Evolutionary conservation across 1,140 invertebrate species (phyloP), one percentile per base, ranked within the genome.

Genomic region (Drosophila bipectinata): DNA sequence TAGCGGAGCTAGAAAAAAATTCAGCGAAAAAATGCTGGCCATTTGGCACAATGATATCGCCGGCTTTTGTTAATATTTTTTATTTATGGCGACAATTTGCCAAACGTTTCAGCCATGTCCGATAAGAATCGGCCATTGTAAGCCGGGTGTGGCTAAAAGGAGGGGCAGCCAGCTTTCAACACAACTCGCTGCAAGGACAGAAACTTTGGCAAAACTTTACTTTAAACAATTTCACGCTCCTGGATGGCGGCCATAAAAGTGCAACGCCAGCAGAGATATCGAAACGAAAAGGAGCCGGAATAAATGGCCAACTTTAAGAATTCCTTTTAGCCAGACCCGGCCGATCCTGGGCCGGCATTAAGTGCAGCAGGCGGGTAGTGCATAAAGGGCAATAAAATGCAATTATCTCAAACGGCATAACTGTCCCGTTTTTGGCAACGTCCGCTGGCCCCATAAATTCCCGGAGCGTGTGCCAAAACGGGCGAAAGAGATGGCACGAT

Each of bases 321-420:
- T 79, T 78, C 64, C 74, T 67, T 78, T 28, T 28, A 28, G 26
- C 26, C 26, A 28, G 26, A 28, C 26, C 26, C 26, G 26, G 26
- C 26, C 26, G 26, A 28, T 28, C 26, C 26, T 1, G 26, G 26
- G 79, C 49, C 51, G 48, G 64, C 81, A 84, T 85, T 84, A 84
- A 77, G 73, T 84, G 57, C 72, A 79, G 77, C 77, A 39, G 55
- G 53, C 53, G 41, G 72, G 57, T 60, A 84, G 82, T 84, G 64
- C 61, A 84, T 84, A 84, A 84, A 84, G 81, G 82, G 82, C 81
- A 84, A 84, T 84, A 87, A 84, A 84, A 84, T 84, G 81, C 81
- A 84, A 84, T 84, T 84, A 84, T 84, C 81, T 84, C 81, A 84
- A 84, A 84, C 68, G 81, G 81, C 81, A 84, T 84, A 85, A 84